Base-by-base conservation (phyloP, 1,140 invertebrate species). In the Heliconius eleuchia region DNA sequence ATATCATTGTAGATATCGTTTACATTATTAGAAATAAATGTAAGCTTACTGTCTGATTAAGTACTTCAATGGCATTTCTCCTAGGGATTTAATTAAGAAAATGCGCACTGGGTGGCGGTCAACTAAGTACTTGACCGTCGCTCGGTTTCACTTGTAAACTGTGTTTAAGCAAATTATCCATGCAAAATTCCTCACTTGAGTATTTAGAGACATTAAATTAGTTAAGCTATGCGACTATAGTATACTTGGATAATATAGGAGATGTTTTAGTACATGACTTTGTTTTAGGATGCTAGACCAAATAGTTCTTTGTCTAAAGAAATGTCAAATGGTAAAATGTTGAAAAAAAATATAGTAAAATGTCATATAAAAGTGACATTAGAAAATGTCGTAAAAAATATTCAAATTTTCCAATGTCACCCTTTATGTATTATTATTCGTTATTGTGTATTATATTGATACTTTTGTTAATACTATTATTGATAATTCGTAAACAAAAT, bases 111-210 rank as follows among this genome's bases (percentile, higher is more conserved):
- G 80, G 79, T 80, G 85, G 71, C 81, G 80, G 83, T 80, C 84
- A 79, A 57, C 52, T 74, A 79, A 80, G 80, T 81, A 84, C 83
- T 88, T 86, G 87, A 86, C 87, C 83, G 82, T 77, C 81, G 76
- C 75, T 76, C 82, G 76, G 73, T 74, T 77, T 76, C 71, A 77
- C 82, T 86, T 87, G 80, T 85, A 87, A 87, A 87, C 84, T 86
- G 85, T 80, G 78, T 84, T 89, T 85, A 88, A 87, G 87, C 85
- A 88, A 90, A 91, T 91, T 90, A 86, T 86, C 88, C 86, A 84
- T 88, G 85, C 84, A 85, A 87, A 85, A 88, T 85, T 86, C 85
- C 82, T 78, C 76, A 80, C 76, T 78, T 27, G 60, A 84, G 76
- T 83, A 82, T 81, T 81, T 80, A 84, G 82, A 73, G 80, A 83